Base-by-base conservation (phyloP, 2,888 invertebrate genomes). In the Rotaria socialis region DNA sequence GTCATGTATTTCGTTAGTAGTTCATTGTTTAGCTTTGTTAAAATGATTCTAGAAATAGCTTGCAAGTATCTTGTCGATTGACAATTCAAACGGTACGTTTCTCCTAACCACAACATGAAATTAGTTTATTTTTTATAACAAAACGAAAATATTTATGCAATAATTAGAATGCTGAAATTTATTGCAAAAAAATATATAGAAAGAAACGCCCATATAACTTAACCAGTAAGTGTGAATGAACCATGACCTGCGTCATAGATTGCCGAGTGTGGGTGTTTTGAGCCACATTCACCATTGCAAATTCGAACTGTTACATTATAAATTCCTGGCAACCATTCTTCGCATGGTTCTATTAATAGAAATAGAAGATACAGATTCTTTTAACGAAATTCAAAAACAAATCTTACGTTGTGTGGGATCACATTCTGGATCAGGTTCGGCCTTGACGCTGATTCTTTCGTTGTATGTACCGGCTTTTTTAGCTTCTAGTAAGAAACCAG, bases 281-380 rank as follows among this genome's bases (percentile, higher is more conserved):
- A 90, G 80, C 90, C 89, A 87, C 90, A 90, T 85, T 90, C 89
- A 22, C 89, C 90, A 87, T 90, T 89, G 85, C 90, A 90, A 84
- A 90, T 87, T 75, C 88, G 90, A 43, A 90, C 87, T 87, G 88
- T 89, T 3, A 90, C 88, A 41, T 88, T 89, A 87, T 90, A 90
- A 86, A 88, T 87, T 85, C 90, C 90, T 24, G 90, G 89, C 24
- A 89, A 86, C 90, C 90, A 90, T 87, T 88, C 85, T 87, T 90
- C 90, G 88, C 90, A 90, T 47, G 89, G 88, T 67, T 67, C 67
- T 67, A 67, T 35, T 19, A 16, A 67, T 11, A 58, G 27, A 67
- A 16, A 67, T 5, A 67, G 7, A 67, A 19, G 7, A 19, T 7
- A 41, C 4, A 67, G 3, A 16, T 35, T 5, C 16, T 27, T 4